Evolutionary conservation across 1,140 invertebrate genomes (phyloP).

Genomic region (Cheumatopsyche charites): DNA sequence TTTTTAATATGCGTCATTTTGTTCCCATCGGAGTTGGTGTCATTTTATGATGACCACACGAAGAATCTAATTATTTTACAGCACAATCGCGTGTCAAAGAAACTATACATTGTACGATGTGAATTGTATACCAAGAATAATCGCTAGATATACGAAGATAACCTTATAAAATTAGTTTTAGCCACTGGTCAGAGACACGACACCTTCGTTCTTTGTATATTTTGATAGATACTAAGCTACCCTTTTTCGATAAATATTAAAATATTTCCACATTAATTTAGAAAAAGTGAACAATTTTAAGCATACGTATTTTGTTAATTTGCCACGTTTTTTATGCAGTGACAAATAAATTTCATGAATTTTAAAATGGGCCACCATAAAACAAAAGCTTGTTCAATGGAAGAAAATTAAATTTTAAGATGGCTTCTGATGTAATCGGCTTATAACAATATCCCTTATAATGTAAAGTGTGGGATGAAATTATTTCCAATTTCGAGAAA

Average conservation of each 20-base stretch:
- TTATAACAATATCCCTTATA: background rate
- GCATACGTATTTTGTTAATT: too few relatives aligned
- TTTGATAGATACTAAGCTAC: too few relatives aligned
- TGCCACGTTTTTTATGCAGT: too few relatives aligned
- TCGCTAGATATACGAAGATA: slow-evolving; percentile 6
- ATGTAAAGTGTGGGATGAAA: background rate
- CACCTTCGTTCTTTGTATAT: too few relatives aligned
- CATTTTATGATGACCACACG: slow-evolving; percentile 23
- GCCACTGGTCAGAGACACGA: background rate
- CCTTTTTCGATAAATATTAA: too few relatives aligned
- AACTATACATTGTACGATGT: slow-evolving; percentile 9
- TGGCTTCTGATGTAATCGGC: background rate
- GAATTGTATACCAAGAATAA: slow-evolving; percentile 13
- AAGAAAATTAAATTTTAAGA: slow-evolving; percentile 9
- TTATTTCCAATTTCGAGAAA: background rate
- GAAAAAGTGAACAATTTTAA: too few relatives aligned
- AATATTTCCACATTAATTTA: too few relatives aligned
- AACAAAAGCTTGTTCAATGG: background rate
- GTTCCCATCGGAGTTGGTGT: background rate
- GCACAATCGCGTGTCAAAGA: slow-evolving; percentile 39
- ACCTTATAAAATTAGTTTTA: slow-evolving; percentile 4
- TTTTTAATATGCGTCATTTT: background rate
- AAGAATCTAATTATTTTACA: slow-evolving; percentile 41
- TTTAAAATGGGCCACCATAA: background rate
- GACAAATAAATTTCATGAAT: background rate